A percentile compares a stretch with the other conserved stretches of the same genome.
Evolutionary conservation across 2,888 invertebrate species (phyloP).

Genomic region (Lepidochrysops patricia): DNA sequence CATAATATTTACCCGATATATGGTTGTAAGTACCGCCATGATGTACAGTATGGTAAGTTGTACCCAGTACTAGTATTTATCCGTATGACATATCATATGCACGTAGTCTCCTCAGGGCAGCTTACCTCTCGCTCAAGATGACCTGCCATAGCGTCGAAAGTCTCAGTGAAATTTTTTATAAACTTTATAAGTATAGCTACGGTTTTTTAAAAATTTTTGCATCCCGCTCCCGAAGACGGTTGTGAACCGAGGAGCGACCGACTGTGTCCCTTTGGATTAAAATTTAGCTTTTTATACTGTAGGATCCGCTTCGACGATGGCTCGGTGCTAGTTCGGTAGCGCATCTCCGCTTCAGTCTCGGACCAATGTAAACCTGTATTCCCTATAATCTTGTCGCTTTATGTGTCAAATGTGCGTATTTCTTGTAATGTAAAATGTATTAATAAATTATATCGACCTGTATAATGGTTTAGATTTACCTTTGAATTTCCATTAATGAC

Average conservation of each 20-base stretch:
- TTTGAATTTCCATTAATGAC: conserved; percentile 56
- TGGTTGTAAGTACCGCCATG: conserved; percentile 58
- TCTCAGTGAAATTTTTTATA: conserved; percentile 44
- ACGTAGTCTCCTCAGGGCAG: conserved; percentile 32
- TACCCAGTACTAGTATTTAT: conserved; percentile 63
- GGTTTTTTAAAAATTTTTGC: conserved; percentile 56
- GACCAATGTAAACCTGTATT: conserved; percentile 68
- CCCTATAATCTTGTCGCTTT: conserved; percentile 68
- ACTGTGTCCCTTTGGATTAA: conserved; percentile 23
- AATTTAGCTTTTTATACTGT: conserved; percentile 51
- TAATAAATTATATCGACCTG: conserved; percentile 68
- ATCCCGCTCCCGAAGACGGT: conserved; percentile 32
- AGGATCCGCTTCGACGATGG: conserved; percentile 47
- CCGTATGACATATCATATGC: conserved; percentile 70
- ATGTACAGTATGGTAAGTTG: conserved; percentile 63
- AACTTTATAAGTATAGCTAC: conserved; percentile 45
- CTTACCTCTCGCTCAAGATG: conserved; percentile 42
- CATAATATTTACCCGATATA: conserved; percentile 55
- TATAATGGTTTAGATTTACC: conserved; percentile 72
- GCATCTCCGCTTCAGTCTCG: conserved; percentile 69
- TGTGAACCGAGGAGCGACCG: conserved; percentile 29
- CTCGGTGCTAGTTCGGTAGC: conserved; percentile 66
- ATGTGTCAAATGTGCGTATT: conserved; percentile 74
- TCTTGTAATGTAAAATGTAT: conserved; percentile 66
- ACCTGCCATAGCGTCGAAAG: conserved; percentile 32